Base-by-base conservation (phyloP, 2,113 vertebrate genomes). In the Marmota monax region DNA sequence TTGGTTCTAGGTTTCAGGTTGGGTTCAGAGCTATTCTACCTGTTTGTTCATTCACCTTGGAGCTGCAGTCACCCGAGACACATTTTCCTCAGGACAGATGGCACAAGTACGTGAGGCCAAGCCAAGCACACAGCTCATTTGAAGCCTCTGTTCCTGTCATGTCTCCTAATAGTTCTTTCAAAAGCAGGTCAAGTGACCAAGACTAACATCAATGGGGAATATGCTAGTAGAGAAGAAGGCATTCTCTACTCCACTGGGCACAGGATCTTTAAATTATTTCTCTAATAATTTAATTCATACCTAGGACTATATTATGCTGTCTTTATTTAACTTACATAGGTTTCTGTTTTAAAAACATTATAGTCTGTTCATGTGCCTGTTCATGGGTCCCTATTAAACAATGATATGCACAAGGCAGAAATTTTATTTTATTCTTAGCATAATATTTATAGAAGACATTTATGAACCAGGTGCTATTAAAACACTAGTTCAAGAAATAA, bases 401-500 rank as follows among this genome's bases (percentile, higher is more conserved):
- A 56, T 78, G 20, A 39, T 39, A 87, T 79, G 85, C 34, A 73
- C 22, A 92, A 87, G 61, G 42, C n/a, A 77, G 65, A 86, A 32
- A 67, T 8, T 85, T 63, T 56, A 74, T 70, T 88, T 92, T 92
- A 72, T 84, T 77, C 72, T 84, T 92, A 34, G 18, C 37, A 84
- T 27, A 32, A 18, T 32, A 18, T 72, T 45, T 83, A 23, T 10
- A 94, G 34, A 69, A 14, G 67, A 80, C n/a, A 53, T 77, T 85
- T 88, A 42, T 72, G 17, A 90, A 82, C 11, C 5, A 11, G 48
- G 7, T 87, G 23, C 18, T 42, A 79, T 42, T 88, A 45, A 85
- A 94, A 90, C 34, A 83, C 79, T 58, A 80, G 37, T 51, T 96
- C 72, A 94, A 92, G 58, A 97, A 94, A 88, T 83, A 74, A 69